Percentiles rank a stretch among this genome's conserved stretches.
phyloP scores from a whole-genome alignment of 1,140 invertebrate species.

The Atta cephalotes region DNA sequence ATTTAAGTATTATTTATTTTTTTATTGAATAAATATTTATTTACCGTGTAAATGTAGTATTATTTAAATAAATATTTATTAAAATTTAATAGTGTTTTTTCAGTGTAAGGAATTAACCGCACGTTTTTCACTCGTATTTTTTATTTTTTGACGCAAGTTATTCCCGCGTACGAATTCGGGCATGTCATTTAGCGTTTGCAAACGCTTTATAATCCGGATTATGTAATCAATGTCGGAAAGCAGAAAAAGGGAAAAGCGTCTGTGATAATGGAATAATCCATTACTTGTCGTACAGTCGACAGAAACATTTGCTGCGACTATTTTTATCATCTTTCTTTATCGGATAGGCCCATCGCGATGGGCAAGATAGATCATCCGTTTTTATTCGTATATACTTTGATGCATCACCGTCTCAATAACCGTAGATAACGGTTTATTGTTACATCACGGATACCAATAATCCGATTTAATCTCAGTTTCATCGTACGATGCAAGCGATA shows the following conservation, averaged over 20 bases:
- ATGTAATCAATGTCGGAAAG: conserved; percentile 9
- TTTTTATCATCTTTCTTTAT: conserved; percentile 21
- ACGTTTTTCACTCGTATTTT: neutral
- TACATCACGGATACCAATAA: conserved; percentile 9
- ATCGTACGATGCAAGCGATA: conserved; percentile 45
- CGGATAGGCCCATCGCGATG: neutral
- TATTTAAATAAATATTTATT: too few species aligned
- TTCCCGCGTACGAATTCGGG: neutral
- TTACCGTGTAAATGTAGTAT: too few species aligned
- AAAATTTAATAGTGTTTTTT: too few species aligned
- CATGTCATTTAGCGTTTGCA: neutral
- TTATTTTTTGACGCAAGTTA: neutral
- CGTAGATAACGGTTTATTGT: neutral
- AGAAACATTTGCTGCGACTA: neutral
- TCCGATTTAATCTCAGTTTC: conserved; percentile 53
- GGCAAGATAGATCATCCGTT: conserved; percentile 5
- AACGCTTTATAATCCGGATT: conserved; percentile 20
- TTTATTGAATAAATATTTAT: too few species aligned
- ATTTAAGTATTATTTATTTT: too few species aligned
- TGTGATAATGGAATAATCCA: conserved; percentile 5
- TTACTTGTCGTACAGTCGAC: neutral
- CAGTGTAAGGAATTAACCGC: neutral
- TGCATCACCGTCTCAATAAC: conserved; percentile 28
- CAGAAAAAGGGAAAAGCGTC: neutral
- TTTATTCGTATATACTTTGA: neutral